Base-by-base conservation (phyloP, 92 coral and sea anemone species). In the Heliopora coerulea region DNA sequence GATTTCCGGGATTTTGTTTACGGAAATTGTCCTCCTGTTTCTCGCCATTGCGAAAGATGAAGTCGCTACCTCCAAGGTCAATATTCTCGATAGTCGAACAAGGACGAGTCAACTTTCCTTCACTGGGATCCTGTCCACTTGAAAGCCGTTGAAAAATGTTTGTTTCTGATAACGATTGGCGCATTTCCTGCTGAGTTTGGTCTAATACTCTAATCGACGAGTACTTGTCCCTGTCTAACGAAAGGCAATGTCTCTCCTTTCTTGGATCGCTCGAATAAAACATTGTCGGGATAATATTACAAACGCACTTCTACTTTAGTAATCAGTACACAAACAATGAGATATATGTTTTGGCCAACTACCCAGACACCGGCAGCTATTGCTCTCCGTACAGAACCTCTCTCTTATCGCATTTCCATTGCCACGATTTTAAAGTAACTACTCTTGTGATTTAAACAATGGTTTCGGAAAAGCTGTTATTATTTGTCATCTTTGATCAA, bases 201-300 rank as follows among this genome's bases (percentile, higher is more conserved):
- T 70, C 77, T 1, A 70, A n/a, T 0, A 54, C 77, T 54, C 77
- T 52, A 1, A 70, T 70, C 1, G 77, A 70, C 0, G 77, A 52
- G 28, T 70, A 70, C 42, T 54, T 50, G 50, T 70, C 77, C 32
- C 33, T 29, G 17, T 23, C 61, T 56, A 28, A 8, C 61, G 33
- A 23, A 4, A 23, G 11, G 19, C 6, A 26, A 20, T 65, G 8
- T 18, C 18, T 67, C 21, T 29, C 0, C 58, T 67, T 1, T 19
- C 49, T 15, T 39, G 74, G 74, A 26, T 67, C 74, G 29, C 74
- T 67, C 29, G 74, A 67, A 67, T 46, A 44, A 25, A 67, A 67
- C 74, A 67, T 67, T 19, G 29, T 66, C 27, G 48, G 41, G 17
- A n/a, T n/a, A n/a, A n/a, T n/a, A n/a, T n/a, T n/a, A n/a, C n/a